A percentile compares a stretch with the other conserved stretches of the same genome.
phyloP scores from a whole-genome alignment of 1,140 invertebrate species.

The Asobara japonica region DNA sequence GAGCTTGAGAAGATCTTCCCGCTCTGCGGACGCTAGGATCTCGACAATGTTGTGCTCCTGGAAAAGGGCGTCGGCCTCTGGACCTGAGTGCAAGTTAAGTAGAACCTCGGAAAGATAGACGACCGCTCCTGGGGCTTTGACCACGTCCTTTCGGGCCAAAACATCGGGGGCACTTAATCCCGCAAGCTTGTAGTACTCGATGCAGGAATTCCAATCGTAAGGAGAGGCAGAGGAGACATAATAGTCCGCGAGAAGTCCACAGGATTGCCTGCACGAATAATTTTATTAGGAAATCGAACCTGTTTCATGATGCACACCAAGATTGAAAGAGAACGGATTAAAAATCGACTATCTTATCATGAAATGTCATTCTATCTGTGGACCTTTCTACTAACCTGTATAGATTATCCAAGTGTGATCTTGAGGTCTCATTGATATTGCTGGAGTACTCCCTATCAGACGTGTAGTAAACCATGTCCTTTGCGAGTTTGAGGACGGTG shows the following conservation, averaged over 20 bases:
- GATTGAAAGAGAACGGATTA: no score
- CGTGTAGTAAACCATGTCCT: conserved; percentile 55
- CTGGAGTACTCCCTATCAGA: conserved; percentile 41
- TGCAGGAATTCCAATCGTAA: conserved; percentile 69
- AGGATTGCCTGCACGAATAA: conserved; percentile 71
- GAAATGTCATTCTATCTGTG: no score
- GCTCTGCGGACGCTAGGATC: conserved; percentile 62
- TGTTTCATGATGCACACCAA: no score
- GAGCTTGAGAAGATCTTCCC: conserved; percentile 65
- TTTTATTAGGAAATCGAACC: no score
- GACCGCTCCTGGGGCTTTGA: conserved; percentile 64
- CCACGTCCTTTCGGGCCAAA: conserved; percentile 56
- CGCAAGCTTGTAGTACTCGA: conserved; percentile 72
- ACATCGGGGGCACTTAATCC: conserved; percentile 65
- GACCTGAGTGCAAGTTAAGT: conserved; percentile 57
- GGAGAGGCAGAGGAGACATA: conserved; percentile 70
- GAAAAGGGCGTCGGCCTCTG: conserved; percentile 63
- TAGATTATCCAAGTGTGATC: conserved; percentile 63
- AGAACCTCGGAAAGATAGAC: conserved; percentile 67
- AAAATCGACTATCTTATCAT: no score
- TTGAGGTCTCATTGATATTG: conserved; percentile 46
- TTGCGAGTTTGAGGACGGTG: conserved; percentile 69
- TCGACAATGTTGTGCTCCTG: conserved; percentile 66
- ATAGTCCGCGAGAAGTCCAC: conserved; percentile 73
- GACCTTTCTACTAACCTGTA: no score